Evolutionary conservation across 1,140 invertebrate genomes (phyloP), one percentile per base, ranked within the genome.

Genomic region (Sinella curviseta): DNA sequence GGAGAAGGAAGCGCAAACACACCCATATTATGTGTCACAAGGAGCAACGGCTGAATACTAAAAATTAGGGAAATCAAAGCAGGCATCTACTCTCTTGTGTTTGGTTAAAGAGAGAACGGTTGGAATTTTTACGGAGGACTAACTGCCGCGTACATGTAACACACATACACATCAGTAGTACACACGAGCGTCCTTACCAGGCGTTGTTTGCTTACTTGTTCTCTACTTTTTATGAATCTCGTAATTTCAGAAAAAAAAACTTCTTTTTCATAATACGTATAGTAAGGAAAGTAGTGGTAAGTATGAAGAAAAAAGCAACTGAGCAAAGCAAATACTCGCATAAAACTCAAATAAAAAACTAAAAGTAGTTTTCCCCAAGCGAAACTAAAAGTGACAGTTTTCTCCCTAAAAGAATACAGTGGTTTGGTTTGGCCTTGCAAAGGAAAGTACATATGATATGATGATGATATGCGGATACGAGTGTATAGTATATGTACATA

Each of bases 361-460:
- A 70, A 70, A 70, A 31, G 65, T 70, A 70, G 26, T 70, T 30
- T 70, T 70, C 65, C 30, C 65, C 26, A 31, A 70, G 65, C 12
- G 65, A 70, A 70, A 70, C 65, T 70, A 31, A 70, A 70, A 70
- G 31, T 70, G 65, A 70, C 65, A 70, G 65, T 70, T 70, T 70
- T 30, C 8, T 70, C 24, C 31, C 28, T 70, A 70, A 30, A 70
- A 70, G 65, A 70, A 70, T 70, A 70, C 65, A 70, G 65, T 70
- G 65, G 65, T 70, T 70, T 30, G 28, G 31, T 30, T 70, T 14
- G 28, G 2, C 65, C 31, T 4, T n/a, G 3, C n/a, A 2, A 24
- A 31, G 2, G 65, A 31, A 70, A 70, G 14, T 31, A 14, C n/a
- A 70, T 48, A 48, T 48, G 39, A 48, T 48, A 20, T 31, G 65